Evolutionary conservation across 2,888 invertebrate species (phyloP).

Genomic region (Cheilosia soror): DNA sequence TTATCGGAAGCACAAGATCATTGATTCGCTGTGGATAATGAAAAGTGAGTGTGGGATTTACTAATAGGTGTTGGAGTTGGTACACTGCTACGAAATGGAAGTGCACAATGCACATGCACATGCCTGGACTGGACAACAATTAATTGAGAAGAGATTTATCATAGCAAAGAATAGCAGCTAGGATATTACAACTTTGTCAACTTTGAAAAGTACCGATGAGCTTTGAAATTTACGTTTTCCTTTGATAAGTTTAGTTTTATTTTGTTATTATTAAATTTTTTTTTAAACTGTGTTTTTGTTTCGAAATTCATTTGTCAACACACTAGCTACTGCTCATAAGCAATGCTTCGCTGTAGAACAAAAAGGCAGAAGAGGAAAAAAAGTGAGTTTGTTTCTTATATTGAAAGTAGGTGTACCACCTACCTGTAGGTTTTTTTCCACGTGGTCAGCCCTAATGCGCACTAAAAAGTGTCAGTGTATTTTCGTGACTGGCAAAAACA

Average conservation of each 20-base stretch:
- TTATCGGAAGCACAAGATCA: constrained; percentile 65
- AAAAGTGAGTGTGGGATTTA: constrained; percentile 56
- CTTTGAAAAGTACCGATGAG: constrained; percentile 17
- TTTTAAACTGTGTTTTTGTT: constrained; percentile 23
- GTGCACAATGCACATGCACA: constrained; percentile 12
- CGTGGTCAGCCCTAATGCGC: too few relatives aligned
- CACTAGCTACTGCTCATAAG: background rate
- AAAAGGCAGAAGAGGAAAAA: background rate
- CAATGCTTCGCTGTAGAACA: constrained; percentile 20
- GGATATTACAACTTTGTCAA: background rate
- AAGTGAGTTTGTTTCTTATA: constrained; percentile 29
- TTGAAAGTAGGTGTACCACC: too few relatives aligned
- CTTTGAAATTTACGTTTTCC: constrained; percentile 22
- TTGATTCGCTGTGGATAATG: constrained; percentile 54
- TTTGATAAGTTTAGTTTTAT: background rate
- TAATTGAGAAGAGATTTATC: constrained; percentile 56
- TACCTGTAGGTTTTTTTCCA: too few relatives aligned
- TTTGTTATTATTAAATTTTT: background rate
- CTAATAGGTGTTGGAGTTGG: background rate
- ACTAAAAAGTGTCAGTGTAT: too few relatives aligned
- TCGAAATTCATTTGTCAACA: constrained; percentile 16
- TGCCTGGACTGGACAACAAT: constrained; percentile 19
- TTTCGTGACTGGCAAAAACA: too few relatives aligned
- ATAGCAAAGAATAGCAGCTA: background rate
- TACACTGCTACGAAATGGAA: constrained; percentile 9